These are phyloP conservation scores for Isichthys henryi DNA, from an alignment of 2,113 vertebrate species.

Conservation along the genomic window DNA sequence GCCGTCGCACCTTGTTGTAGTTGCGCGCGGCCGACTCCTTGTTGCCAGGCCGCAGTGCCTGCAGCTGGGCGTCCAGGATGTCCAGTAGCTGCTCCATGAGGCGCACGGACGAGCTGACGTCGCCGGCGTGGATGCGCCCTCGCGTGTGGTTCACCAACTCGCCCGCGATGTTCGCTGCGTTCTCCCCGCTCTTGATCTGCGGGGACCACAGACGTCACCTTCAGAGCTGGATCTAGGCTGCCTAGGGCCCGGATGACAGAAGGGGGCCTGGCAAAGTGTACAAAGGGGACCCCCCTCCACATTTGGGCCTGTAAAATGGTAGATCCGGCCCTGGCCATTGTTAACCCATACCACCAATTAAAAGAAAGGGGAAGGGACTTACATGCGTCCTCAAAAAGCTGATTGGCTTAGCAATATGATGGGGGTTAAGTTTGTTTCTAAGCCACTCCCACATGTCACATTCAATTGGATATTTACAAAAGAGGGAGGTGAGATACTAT, in stretches of 20 bases:
- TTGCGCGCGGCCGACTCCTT: conserved; percentile 81
- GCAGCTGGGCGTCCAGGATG: conserved; percentile 87
- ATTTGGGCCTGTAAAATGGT: not conserved
- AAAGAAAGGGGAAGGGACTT: not conserved
- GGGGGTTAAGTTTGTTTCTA: not conserved
- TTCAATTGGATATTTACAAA: not conserved
- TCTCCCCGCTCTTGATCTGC: conserved; percentile 93
- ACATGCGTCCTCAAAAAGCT: too few species aligned
- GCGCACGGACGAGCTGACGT: conserved; percentile 84
- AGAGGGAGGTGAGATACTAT: not conserved
- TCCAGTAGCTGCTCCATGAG: conserved; percentile 88
- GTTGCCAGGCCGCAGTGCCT: conserved; percentile 80
- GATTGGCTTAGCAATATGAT: not conserved
- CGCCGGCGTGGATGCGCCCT: conserved; percentile 83
- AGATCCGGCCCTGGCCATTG: not conserved
- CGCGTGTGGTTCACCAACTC: conserved; percentile 86
- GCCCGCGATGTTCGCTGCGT: conserved; percentile 83
- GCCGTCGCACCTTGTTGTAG: conserved; percentile 77
- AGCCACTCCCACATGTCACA: not conserved
- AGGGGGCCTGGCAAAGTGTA: not conserved
- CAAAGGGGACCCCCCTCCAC: not conserved
- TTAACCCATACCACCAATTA: not conserved
- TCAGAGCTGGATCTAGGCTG: not conserved
- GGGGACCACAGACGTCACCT: not conserved
- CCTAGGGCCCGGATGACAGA: not conserved